A percentile compares a stretch with the other conserved stretches of the same genome.
phyloP scores from a whole-genome alignment of 2,797 vertebrate species.

The Syngnathus acus region DNA sequence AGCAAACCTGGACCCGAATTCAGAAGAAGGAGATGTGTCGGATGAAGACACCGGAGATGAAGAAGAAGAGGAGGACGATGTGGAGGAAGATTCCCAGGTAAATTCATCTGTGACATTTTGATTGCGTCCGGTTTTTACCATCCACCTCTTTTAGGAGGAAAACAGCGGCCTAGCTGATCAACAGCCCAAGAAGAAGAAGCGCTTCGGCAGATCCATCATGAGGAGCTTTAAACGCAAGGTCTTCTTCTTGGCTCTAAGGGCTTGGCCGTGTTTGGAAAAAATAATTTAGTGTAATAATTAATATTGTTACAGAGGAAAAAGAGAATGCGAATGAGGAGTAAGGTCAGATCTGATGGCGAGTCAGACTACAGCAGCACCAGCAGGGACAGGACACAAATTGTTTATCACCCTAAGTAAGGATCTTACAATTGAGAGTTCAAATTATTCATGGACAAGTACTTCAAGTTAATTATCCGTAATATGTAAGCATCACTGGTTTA shows the following conservation, averaged over 20 bases:
- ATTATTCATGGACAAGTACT: not conserved
- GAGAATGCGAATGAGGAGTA: constrained; percentile 73
- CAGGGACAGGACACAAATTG: constrained; percentile 57
- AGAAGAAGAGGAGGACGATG: constrained; percentile 82
- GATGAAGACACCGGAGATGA: constrained; percentile 93
- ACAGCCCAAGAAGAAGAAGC: constrained; percentile 66
- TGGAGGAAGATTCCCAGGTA: constrained; percentile 67
- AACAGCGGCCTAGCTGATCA: constrained; percentile 57
- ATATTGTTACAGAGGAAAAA: constrained; percentile 75
- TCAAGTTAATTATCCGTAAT: not conserved
- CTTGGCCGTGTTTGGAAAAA: not conserved
- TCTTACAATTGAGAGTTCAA: not conserved
- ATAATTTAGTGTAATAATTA: not conserved
- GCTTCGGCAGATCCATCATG: constrained; percentile 68
- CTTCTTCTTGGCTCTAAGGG: not conserved
- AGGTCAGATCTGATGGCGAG: constrained; percentile 73
- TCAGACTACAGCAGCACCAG: constrained; percentile 71
- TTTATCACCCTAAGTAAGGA: constrained; percentile 69
- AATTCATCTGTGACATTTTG: constrained; percentile 26
- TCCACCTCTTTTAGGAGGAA: constrained; percentile 53
- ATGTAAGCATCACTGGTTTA: not conserved
- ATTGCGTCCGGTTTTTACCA: too few species aligned
- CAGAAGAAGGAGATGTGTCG: constrained; percentile 90
- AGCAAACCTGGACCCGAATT: constrained; percentile 80
- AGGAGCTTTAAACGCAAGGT: constrained; percentile 89